phyloP scores from a whole-genome alignment of 2,113 vertebrate genomes.

The Burhinus oedicnemus region DNA sequence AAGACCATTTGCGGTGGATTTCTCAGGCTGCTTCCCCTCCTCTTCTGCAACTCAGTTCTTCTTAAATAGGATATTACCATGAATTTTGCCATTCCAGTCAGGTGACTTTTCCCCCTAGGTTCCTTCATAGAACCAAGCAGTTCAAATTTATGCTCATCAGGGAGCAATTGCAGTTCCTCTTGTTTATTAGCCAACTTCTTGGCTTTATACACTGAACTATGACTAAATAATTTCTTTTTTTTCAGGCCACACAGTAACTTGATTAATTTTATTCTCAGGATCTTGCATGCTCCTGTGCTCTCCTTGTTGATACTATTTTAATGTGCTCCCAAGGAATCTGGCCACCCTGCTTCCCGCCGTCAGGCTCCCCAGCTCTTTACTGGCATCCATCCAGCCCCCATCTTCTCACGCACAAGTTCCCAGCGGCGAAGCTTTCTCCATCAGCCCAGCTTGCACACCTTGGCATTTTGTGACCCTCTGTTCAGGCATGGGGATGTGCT shows the following conservation, averaged over 20 bases:
- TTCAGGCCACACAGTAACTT: neutral
- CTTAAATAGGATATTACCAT: neutral
- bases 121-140: neutral
- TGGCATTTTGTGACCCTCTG: neutral
- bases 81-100: neutral
- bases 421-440: neutral
- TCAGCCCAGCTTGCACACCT: neutral
- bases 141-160: neutral
- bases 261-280: neutral
- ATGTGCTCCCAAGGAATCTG: neutral
- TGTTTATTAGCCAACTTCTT: neutral
- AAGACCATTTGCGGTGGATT: neutral
- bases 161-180: neutral
- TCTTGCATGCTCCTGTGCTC: neutral
- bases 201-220: neutral
- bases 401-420: neutral
- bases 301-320: neutral
- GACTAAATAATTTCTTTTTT: neutral
- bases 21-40: neutral
- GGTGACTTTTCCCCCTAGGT: neutral
- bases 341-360: neutral
- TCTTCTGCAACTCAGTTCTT: neutral
- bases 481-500: neutral
- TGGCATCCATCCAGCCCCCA: neutral
- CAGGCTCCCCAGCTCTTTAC: accelerated